A percentile compares a stretch with the other conserved stretches of the same genome.
Conservation (phyloP, 2,113 vertebrate species). For the Scartelaos histophorus region DNA sequence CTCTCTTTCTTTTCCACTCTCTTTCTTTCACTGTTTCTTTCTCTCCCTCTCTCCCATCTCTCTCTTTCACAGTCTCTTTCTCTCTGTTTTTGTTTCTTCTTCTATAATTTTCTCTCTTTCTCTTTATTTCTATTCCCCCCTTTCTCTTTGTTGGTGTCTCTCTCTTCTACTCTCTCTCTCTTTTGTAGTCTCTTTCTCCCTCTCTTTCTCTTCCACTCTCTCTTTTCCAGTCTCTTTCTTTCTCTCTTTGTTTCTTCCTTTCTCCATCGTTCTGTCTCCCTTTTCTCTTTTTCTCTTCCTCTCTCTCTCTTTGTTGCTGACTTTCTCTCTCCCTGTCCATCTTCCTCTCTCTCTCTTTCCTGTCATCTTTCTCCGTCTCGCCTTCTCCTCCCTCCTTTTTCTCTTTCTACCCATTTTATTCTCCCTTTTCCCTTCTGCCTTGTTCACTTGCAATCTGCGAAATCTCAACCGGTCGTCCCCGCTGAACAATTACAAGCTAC, state of each 20-base stretch:
- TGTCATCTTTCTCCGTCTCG: constrained; percentile 24
- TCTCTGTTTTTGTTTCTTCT: neutral
- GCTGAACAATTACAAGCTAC: constrained; percentile 91
- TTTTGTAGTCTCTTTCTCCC: too few species aligned
- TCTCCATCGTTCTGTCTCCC: constrained; percentile 35
- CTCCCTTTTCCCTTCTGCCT: constrained; percentile 51
- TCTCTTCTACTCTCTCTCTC: too few species aligned
- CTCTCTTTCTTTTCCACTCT: constrained; percentile 25
- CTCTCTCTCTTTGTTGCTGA: too few species aligned
- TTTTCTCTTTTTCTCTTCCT: too few species aligned
- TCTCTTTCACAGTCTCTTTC: too few species aligned
- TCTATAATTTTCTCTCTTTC: too few species aligned
- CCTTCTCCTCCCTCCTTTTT: neutral
- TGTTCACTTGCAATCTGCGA: constrained; percentile 66
- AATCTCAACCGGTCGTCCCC: constrained; percentile 82
- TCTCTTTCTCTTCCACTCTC: constrained; percentile 31
- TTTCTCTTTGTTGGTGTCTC: too few species aligned
- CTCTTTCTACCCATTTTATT: constrained; percentile 33
- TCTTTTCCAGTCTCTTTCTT: constrained; percentile 28
- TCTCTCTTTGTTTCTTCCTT: constrained; percentile 21
- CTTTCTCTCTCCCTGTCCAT: too few species aligned
- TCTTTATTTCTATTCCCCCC: too few species aligned
- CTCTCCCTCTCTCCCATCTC: too few species aligned
- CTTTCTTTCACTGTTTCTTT: constrained; percentile 10
- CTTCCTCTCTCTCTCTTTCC: too few species aligned